Percentiles rank a stretch among this genome's conserved stretches.
Conservation (phyloP, 1,140 invertebrate genomes). For the Pectinophora gossypiella region DNA sequence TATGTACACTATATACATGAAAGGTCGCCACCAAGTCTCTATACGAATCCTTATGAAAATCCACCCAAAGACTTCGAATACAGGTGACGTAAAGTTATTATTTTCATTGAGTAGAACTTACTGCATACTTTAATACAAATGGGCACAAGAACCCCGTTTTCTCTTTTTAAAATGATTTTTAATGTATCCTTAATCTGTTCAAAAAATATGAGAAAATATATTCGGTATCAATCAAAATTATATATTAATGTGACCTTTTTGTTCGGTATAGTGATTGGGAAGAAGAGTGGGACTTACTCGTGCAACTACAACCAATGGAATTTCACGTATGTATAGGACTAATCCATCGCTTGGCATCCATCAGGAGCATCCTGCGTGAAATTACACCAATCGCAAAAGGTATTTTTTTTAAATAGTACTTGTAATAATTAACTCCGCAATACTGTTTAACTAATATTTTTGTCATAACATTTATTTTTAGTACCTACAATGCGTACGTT, state of each 20-base stretch:
- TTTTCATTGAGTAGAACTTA: too few species aligned
- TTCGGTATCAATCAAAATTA: too few species aligned
- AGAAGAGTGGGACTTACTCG: conserved; percentile 30
- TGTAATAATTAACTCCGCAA: neutral
- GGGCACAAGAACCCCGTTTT: too few species aligned
- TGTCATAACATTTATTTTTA: conserved; percentile 17
- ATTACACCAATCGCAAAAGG: neutral
- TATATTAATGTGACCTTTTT: too few species aligned
- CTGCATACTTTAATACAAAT: too few species aligned
- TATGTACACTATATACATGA: conserved; percentile 42
- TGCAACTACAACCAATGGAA: conserved; percentile 31
- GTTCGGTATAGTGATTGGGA: conserved; percentile 50
- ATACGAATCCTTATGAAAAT: conserved; percentile 42
- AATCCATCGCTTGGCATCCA: conserved; percentile 19
- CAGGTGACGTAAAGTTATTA: too few species aligned
- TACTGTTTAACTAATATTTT: neutral
- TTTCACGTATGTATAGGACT: conserved; percentile 23
- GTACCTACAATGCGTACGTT: conserved; percentile 33
- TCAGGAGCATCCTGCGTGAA: conserved; percentile 15
- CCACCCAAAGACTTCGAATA: conserved; percentile 51
- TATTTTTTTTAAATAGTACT: neutral
- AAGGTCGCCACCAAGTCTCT: conserved; percentile 21
- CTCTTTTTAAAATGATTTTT: too few species aligned
- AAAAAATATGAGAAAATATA: too few species aligned
- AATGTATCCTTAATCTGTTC: too few species aligned